Evolutionary conservation across 2,113 vertebrate genomes (phyloP), one percentile per base, ranked within the genome.

Genomic region (Anser brachyrhynchus): DNA sequence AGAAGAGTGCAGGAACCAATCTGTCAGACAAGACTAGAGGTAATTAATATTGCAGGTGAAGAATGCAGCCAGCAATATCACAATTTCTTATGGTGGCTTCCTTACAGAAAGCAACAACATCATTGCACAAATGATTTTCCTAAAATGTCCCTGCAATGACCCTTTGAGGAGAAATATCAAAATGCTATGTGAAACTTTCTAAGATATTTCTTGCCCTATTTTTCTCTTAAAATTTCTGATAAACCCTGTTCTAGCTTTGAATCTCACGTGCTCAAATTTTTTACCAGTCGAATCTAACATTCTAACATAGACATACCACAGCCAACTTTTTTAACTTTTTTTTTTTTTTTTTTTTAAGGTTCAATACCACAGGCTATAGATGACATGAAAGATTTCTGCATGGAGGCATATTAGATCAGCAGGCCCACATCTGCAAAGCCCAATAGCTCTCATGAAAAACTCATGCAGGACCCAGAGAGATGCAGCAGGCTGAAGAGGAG

Each of bases 41-140:
- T 55, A 92, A 94, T 84, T 90, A 84, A 26, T 52, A 61, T 69
- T 71, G 17, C 3, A 77, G 69, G 25, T 75, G 35, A 85, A 64
- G 71, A 62, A 74, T 39, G 2, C 75, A 89, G 43, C 39, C 76
- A 90, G 54, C 9, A 72, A 20, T 61, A 61, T 65, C 37, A 49
- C 78, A 51, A 7, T 74, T 77, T 75, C 33, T 88, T 41, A 55
- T 23, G n/a, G 10, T 62, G 39, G 8, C 49, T 88, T 90, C 55
- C 28, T 84, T 77, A 57, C 25, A 66, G 29, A 70, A 19, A 77
- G 11, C 31, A 95, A 23, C 6, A 83, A 39, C 13, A 91, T 19
- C 23, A 29, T 12, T 39, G 51, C 9, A 57, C 23, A 76, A 89
- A 39, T 54, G 9, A 11, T 43, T 15, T n/a, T 79, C 31, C 78